A percentile compares a stretch with the other conserved stretches of the same genome.
Conservation (phyloP, 2,888 invertebrate genomes). For the Agriopis aurantiaria region DNA sequence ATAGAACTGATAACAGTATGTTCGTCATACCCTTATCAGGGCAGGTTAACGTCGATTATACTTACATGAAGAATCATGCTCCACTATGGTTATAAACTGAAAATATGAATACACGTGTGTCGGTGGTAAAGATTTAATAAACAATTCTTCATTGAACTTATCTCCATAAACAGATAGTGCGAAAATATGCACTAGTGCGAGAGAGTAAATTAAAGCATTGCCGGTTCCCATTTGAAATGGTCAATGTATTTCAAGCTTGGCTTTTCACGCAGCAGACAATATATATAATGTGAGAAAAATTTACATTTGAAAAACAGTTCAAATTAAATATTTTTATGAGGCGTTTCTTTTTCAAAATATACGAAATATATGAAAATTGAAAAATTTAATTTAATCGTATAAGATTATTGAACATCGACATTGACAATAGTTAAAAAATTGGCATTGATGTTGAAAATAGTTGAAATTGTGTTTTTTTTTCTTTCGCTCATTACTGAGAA, state of each 20-base stretch:
- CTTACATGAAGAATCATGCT: constrained; percentile 88
- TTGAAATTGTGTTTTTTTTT: too few relatives aligned
- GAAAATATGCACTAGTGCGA: constrained; percentile 42
- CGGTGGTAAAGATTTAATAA: constrained; percentile 93
- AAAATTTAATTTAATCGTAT: too few relatives aligned
- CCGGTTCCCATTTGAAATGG: constrained; percentile 43
- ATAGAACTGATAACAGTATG: background rate
- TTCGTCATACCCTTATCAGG: background rate
- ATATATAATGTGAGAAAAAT: background rate
- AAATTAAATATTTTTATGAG: too few relatives aligned
- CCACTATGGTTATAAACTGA: constrained; percentile 95
- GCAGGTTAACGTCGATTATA: constrained; percentile 42
- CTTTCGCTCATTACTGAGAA: too few relatives aligned
- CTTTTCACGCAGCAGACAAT: background rate
- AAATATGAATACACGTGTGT: constrained; percentile 96
- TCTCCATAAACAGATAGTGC: constrained; percentile 78
- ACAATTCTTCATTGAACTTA: constrained; percentile 94
- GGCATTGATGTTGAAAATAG: too few relatives aligned
- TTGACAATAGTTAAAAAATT: too few relatives aligned
- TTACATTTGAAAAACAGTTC: too few relatives aligned
- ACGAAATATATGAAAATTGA: too few relatives aligned
- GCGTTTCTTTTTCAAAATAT: too few relatives aligned
- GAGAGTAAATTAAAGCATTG: constrained; percentile 36
- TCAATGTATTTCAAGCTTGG: background rate
- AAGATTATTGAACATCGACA: too few relatives aligned